Evolutionary conservation across 2,797 vertebrate genomes (phyloP).

Genomic region (Xenopus petersii): DNA sequence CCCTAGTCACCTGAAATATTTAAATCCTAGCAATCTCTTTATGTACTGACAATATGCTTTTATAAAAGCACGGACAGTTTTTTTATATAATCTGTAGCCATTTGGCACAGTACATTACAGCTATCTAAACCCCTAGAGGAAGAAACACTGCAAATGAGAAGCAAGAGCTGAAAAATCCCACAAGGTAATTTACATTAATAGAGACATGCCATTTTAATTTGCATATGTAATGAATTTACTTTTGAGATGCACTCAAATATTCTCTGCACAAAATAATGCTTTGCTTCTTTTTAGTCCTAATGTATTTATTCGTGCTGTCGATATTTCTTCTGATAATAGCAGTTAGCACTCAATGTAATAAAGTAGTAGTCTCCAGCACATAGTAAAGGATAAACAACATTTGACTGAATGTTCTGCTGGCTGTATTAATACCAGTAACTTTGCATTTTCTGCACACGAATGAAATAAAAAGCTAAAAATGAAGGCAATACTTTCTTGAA

Average conservation of each 20-base stretch:
- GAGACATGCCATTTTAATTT: conserved; percentile 10
- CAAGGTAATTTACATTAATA: conserved; percentile 11
- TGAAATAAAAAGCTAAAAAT: too few species aligned
- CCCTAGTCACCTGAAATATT: too few species aligned
- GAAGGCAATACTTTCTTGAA: too few species aligned
- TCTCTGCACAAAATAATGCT: neutral
- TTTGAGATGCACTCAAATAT: neutral
- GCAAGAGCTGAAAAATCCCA: neutral
- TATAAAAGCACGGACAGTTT: neutral
- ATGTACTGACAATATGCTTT: neutral
- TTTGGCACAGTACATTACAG: too few species aligned
- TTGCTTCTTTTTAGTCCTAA: neutral
- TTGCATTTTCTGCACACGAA: too few species aligned
- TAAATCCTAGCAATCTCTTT: too few species aligned
- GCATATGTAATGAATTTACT: neutral
- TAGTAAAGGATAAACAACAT: too few species aligned
- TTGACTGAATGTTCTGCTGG: too few species aligned
- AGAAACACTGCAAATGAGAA: neutral
- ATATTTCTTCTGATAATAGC: neutral
- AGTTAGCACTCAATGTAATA: neutral
- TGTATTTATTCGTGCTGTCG: neutral
- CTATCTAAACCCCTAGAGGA: neutral
- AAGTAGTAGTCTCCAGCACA: too few species aligned
- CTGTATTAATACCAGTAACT: too few species aligned
- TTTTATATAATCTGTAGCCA: neutral